These are phyloP conservation scores for Microchirus variegatus DNA, from an alignment of 2,797 vertebrate genomes.

Conservation along the genomic window DNA sequence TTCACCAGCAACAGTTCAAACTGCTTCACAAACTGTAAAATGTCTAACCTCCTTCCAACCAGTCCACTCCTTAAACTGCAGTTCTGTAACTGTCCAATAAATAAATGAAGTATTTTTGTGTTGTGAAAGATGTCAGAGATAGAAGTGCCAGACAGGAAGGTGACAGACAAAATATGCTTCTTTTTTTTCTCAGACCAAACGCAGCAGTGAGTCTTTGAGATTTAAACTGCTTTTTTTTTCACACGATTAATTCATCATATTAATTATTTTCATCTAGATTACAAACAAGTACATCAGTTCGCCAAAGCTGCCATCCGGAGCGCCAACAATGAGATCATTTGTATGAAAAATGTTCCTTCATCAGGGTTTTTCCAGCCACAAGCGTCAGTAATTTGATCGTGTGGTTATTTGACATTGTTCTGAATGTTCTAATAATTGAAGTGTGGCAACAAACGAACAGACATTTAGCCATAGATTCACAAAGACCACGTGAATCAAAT, in stretches of 20 bases:
- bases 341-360: slow-evolving; percentile 41
- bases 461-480: neutral
- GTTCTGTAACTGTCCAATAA: slow-evolving; percentile 1
- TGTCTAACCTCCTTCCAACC: too few species aligned
- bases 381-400: slow-evolving; percentile 17
- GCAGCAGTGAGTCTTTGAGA: slow-evolving; percentile 32
- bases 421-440: slow-evolving; percentile 15
- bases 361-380: slow-evolving; percentile 14
- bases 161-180: slow-evolving; percentile 6
- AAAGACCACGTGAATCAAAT: too few species aligned
- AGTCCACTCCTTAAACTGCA: too few species aligned
- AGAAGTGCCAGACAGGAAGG: slow-evolving; percentile 49
- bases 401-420: slow-evolving; percentile 8
- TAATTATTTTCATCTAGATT: slow-evolving; percentile 60
- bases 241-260: slow-evolving; percentile 49
- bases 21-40: too few species aligned
- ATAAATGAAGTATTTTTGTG: neutral
- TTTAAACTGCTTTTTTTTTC: slow-evolving; percentile 41
- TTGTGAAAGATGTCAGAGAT: slow-evolving; percentile 19
- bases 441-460: too few species aligned
- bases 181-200: slow-evolving; percentile 17
- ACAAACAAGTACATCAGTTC: slow-evolving; percentile 67
- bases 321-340: slow-evolving; percentile 50
- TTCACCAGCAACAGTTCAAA: too few species aligned
- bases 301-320: slow-evolving; percentile 54